phyloP scores from a whole-genome alignment of 2,113 vertebrate species.

The Stictonetta naevosa region DNA sequence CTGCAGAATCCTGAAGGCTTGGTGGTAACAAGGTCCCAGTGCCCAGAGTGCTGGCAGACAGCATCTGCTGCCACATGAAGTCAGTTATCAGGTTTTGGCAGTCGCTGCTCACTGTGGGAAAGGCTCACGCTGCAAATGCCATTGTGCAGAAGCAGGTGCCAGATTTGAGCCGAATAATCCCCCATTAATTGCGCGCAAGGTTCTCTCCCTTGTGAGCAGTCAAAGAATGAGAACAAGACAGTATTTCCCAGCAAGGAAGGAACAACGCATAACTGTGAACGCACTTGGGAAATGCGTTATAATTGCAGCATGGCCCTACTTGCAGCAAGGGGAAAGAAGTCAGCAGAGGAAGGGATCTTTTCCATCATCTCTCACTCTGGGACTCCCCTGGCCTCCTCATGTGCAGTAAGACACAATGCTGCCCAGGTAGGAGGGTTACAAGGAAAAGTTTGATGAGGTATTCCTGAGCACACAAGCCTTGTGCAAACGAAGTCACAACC shows the following conservation, averaged over 20 bases:
- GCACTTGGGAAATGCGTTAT: not conserved
- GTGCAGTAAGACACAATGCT: not conserved
- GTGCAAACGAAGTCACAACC: not conserved
- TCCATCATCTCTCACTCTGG: not conserved
- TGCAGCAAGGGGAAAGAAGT: not conserved
- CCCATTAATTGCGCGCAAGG: not conserved
- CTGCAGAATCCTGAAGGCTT: not conserved
- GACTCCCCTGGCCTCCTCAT: not conserved
- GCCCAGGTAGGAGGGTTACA: not conserved
- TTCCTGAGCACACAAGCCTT: not conserved
- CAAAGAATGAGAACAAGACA: not conserved
- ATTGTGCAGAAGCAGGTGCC: not conserved
- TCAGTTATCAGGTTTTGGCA: not conserved
- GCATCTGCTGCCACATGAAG: not conserved
- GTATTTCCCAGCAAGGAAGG: not conserved
- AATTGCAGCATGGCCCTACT: not conserved
- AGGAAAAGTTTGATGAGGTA: not conserved
- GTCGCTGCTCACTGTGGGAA: not conserved
- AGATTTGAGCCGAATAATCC: not conserved
- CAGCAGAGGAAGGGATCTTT: not conserved
- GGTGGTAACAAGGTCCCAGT: fast-evolving
- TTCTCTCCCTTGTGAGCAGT: not conserved
- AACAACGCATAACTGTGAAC: not conserved
- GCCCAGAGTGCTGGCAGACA: not conserved
- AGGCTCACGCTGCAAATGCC: not conserved